phyloP scores from a whole-genome alignment of 2,888 invertebrate genomes.

The Rutpela maculata region DNA sequence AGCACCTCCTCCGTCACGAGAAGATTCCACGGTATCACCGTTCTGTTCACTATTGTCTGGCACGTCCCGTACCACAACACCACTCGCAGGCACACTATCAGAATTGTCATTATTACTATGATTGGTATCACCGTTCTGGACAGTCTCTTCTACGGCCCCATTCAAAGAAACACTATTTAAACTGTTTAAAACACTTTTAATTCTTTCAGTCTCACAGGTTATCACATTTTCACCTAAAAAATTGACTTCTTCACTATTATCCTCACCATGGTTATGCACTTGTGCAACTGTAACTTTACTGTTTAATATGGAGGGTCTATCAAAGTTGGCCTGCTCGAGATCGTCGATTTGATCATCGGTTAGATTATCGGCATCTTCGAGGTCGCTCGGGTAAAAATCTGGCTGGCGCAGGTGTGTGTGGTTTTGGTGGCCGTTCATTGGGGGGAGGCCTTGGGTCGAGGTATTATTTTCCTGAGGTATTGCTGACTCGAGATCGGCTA shows the following conservation, averaged over 20 bases:
- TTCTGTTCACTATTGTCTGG: constrained; percentile 41
- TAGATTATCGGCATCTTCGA: constrained; percentile 61
- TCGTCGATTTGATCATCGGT: constrained; percentile 63
- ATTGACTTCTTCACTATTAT: constrained; percentile 42
- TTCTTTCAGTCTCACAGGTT: constrained; percentile 59
- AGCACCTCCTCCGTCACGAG: constrained; percentile 63
- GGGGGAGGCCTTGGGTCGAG: not conserved
- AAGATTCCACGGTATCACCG: constrained; percentile 47
- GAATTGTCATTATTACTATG: constrained; percentile 27
- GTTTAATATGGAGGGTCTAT: constrained; percentile 48
- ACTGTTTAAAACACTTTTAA: constrained; percentile 42
- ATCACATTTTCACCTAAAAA: constrained; percentile 62
- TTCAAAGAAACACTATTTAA: constrained; percentile 8
- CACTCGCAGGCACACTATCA: constrained; percentile 31
- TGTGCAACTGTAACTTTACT: constrained; percentile 45
- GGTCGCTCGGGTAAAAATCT: constrained; percentile 62
- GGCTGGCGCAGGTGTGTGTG: constrained; percentile 48
- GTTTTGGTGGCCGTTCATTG: constrained; percentile 38
- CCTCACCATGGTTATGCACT: constrained; percentile 34
- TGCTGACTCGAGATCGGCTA: constrained; percentile 52
- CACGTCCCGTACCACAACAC: constrained; percentile 41
- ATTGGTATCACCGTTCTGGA: constrained; percentile 45
- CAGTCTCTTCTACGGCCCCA: constrained; percentile 40
- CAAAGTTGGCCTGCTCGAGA: constrained; percentile 51
- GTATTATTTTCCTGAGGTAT: constrained; percentile 35